Base-by-base conservation (phyloP, 2,113 vertebrate genomes). In the Stictonetta naevosa region DNA sequence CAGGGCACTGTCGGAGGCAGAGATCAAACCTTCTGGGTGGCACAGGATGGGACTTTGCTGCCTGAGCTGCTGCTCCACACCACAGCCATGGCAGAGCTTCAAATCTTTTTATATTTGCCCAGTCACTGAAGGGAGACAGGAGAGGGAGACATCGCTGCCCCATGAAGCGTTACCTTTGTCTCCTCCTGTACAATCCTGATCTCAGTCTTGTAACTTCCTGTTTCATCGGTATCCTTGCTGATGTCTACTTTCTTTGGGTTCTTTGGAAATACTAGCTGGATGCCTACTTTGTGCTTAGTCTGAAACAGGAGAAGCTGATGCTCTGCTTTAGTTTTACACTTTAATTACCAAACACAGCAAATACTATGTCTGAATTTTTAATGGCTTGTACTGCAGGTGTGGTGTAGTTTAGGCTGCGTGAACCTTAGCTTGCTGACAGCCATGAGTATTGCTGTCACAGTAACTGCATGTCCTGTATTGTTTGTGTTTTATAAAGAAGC, bases 391-490 rank as follows among this genome's bases (percentile, higher is more conserved):
- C 74, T 64, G 22, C 5, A 64, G 17, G 6, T 77, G 33, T 62
- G 50, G 33, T 0, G 0, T 50, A 8, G 5, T 71, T 8, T 46
- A 31, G 16, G 62, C 64, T 69, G 8, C 2, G 3, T 62, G n/a
- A 63, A 31, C 44, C 25, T 74, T 77, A 78, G 15, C 14, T 88
- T 0, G 0, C n/a, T 75, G 73, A 19, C 23, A 74, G 38, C 46
- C 42, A 4, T 10, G 5, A 55, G 23, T 68, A 6, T 34, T 91
- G 69, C 17, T 5, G 6, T 64, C 83, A 56, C 29, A 36, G 12
- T 66, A 78, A 31, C 38, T 46, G 9, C 10, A 7, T 20, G 2
- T 38, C 11, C 9, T 85, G 33, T 10, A 17, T 66, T 79, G 29
- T 42, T 88, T 87, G 71, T 1, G 31, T 63, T 22, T 83, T 29